Percentiles rank a stretch among this genome's conserved stretches.
Conservation (phyloP, 2,888 invertebrate genomes). For the Anorthoa munda region DNA sequence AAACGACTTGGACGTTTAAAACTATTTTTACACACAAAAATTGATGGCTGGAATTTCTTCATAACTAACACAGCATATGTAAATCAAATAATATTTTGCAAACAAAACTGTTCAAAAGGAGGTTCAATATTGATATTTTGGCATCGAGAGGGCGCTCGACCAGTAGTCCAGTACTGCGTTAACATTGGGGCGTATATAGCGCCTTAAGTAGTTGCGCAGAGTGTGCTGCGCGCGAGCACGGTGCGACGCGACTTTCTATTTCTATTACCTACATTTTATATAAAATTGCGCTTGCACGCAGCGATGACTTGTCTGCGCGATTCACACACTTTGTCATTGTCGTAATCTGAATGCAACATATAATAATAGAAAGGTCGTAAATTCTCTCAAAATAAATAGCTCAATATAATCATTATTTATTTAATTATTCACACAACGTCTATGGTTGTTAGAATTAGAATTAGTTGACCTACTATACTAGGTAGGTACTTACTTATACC, state of each 20-base stretch:
- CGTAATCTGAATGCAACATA: constrained; percentile 8
- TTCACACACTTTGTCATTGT: constrained; percentile 8
- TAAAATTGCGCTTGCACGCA: constrained; percentile 19
- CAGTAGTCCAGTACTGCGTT: too few species aligned
- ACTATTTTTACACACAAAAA: too few species aligned
- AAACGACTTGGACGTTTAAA: too few species aligned
- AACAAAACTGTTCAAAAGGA: too few species aligned
- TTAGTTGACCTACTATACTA: not conserved
- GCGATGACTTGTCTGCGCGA: not conserved
- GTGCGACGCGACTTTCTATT: constrained; percentile 38
- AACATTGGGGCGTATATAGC: too few species aligned
- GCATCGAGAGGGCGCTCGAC: too few species aligned
- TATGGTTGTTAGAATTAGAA: not conserved
- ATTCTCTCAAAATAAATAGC: not conserved
- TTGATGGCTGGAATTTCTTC: too few species aligned
- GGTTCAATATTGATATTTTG: too few species aligned
- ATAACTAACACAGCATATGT: too few species aligned
- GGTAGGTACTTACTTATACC: not conserved
- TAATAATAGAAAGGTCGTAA: not conserved
- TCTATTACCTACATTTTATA: constrained; percentile 37
- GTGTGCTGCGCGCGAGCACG: constrained; percentile 4
- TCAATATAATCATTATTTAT: not conserved
- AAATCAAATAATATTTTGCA: too few species aligned
- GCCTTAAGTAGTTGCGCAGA: constrained; percentile 13
- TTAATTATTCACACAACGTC: not conserved